These are phyloP conservation scores for Heterohyrax brucei DNA, from an alignment of 2,797 vertebrate species.

Conservation along the genomic window DNA sequence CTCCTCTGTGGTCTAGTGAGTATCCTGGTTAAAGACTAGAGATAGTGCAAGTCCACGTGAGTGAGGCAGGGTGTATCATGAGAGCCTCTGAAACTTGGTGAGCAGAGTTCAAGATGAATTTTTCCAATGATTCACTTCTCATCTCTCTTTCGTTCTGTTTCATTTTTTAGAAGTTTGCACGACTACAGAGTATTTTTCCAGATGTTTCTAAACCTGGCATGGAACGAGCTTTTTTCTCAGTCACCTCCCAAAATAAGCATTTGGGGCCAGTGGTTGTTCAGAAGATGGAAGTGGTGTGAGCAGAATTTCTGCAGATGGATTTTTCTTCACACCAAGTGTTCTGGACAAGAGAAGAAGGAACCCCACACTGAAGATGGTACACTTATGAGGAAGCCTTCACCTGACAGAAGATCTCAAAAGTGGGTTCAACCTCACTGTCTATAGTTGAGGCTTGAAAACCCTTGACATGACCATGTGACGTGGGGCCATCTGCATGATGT, in stretches of 20 bases:
- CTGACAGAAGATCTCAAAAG: not conserved
- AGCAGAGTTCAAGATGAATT: not conserved
- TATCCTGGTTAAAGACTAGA: not conserved
- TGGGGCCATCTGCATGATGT: not conserved
- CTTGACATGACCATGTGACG: not conserved
- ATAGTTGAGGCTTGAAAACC: not conserved
- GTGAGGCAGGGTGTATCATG: rapidly evolving
- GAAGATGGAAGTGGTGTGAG: constrained; percentile 82
- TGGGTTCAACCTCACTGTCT: not conserved
- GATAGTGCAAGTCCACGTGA: rapidly evolving
- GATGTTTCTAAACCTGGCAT: constrained; percentile 82
- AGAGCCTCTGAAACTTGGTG: not conserved
- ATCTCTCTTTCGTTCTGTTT: constrained; percentile 65
- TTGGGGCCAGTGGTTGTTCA: constrained; percentile 67
- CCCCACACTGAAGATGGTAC: not conserved
- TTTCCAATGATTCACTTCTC: not conserved
- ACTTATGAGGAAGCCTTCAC: constrained; percentile 46
- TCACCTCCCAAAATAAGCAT: constrained; percentile 71
- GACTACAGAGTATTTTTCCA: constrained; percentile 88
- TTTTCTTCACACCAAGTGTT: not conserved
- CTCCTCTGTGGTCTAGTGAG: no score
- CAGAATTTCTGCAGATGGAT: not conserved
- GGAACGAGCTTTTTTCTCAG: constrained; percentile 80
- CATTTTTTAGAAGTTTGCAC: constrained; percentile 89
- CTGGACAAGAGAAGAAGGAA: constrained; percentile 9